Evolutionary conservation across 35 echinoderm and acorn worm genomes (phyloP).

Genomic region (Apostichopus californicus): DNA sequence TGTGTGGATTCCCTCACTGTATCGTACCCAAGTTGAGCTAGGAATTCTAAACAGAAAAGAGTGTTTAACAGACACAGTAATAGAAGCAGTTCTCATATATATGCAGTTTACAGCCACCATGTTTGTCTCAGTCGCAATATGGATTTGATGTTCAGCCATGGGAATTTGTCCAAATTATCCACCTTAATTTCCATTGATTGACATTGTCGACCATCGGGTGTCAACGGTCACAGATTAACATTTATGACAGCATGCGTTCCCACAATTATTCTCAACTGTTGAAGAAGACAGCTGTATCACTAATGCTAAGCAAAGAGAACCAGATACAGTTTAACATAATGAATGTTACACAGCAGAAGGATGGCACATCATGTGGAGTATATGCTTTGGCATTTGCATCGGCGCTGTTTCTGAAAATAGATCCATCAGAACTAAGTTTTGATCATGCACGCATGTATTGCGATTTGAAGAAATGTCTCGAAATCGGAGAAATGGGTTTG

Average conservation of each 20-base stretch:
- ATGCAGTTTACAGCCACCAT: neutral
- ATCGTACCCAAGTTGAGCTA: neutral
- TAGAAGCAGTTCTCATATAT: constrained; percentile 25
- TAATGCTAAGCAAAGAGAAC: neutral
- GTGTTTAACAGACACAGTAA: constrained; percentile 19
- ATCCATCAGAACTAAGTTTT: neutral
- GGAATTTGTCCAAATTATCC: neutral
- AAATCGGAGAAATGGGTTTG: neutral
- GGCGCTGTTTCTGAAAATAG: neutral
- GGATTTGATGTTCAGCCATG: neutral
- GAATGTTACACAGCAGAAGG: neutral
- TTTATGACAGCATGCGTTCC: neutral
- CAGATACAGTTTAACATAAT: neutral
- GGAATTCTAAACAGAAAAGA: neutral
- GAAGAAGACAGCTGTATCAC: neutral
- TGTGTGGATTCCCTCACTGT: neutral
- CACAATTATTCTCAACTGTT: neutral
- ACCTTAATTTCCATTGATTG: neutral
- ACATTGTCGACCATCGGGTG: neutral
- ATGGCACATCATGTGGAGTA: neutral
- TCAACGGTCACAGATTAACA: neutral
- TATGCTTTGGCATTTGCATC: neutral
- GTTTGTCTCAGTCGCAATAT: neutral
- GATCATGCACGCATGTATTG: neutral
- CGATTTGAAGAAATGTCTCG: neutral